Conservation (phyloP, 2,797 vertebrate genomes). For the Thunnus albacares region DNA sequence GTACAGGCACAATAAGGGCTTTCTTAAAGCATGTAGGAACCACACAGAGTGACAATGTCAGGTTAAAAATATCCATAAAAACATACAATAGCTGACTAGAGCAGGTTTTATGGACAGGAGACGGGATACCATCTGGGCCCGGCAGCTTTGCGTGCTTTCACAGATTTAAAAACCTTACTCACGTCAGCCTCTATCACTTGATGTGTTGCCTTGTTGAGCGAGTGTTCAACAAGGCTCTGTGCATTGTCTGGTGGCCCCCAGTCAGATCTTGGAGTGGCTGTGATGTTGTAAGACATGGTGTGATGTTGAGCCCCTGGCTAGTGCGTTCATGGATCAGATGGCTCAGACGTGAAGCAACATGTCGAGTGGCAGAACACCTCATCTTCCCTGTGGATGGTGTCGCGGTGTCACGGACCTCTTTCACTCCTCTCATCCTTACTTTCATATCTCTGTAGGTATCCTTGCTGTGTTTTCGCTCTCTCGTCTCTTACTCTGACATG, state of each 20-base stretch:
- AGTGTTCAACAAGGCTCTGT: too few relatives aligned
- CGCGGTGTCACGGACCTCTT: conserved; percentile 6
- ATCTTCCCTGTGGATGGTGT: conserved; percentile 18
- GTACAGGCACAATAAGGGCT: too few relatives aligned
- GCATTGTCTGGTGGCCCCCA: too few relatives aligned
- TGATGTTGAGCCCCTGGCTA: conserved; percentile 21
- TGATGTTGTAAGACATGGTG: conserved; percentile 3
- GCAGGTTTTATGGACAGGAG: too few relatives aligned
- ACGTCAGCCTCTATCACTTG: not conserved
- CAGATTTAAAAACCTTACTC: not conserved
- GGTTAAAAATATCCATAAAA: too few relatives aligned
- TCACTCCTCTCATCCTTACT: not conserved
- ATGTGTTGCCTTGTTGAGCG: too few relatives aligned
- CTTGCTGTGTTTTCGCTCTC: not conserved
- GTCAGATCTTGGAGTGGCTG: not conserved
- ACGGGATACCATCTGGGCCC: not conserved
- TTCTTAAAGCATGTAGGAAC: too few relatives aligned
- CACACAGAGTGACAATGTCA: too few relatives aligned
- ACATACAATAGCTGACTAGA: too few relatives aligned
- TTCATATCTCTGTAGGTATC: not conserved
- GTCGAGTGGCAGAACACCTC: conserved; percentile 19
- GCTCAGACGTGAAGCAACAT: conserved; percentile 30
- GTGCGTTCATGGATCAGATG: conserved; percentile 51
- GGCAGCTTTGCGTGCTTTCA: not conserved
- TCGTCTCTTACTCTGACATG: not conserved